Conservation (phyloP, 2,113 vertebrate species). For the Lophius piscatorius region DNA sequence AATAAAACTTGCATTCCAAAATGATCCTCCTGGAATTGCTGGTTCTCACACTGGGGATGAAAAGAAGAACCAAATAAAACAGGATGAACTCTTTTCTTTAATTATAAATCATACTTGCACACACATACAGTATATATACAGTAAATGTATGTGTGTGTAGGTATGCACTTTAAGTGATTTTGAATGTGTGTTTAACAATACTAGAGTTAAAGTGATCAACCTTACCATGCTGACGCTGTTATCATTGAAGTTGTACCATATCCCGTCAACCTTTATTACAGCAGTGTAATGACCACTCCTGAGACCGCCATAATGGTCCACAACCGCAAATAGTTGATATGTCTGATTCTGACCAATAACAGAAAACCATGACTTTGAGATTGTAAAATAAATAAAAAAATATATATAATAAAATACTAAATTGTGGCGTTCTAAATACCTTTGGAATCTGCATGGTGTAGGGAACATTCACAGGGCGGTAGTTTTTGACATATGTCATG, state of each 20-base stretch:
- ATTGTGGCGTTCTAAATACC: not conserved
- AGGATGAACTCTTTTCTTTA: not conserved
- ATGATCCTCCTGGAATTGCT: not conserved
- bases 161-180: not conserved
- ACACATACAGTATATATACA: not conserved
- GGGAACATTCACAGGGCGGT: constrained; percentile 43
- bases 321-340: constrained; percentile 72
- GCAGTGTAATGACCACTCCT: constrained; percentile 65
- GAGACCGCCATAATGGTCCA: constrained; percentile 65
- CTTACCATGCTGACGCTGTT: constrained; percentile 29
- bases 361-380: not conserved
- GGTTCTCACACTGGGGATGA: not conserved
- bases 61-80: not conserved
- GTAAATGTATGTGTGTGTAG: not conserved
- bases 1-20: no score
- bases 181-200: no score
- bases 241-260: constrained; percentile 71
- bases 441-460: constrained; percentile 25
- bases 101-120: no score
- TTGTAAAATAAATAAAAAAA: no score
- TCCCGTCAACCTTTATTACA: constrained; percentile 44
- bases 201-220: not conserved
- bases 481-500: constrained; percentile 65
- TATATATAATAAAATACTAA: not conserved
- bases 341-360: constrained; percentile 18